Percentiles rank a stretch among this genome's conserved stretches.
Conservation (phyloP, 2,113 vertebrate genomes). For the Daboia siamensis region DNA sequence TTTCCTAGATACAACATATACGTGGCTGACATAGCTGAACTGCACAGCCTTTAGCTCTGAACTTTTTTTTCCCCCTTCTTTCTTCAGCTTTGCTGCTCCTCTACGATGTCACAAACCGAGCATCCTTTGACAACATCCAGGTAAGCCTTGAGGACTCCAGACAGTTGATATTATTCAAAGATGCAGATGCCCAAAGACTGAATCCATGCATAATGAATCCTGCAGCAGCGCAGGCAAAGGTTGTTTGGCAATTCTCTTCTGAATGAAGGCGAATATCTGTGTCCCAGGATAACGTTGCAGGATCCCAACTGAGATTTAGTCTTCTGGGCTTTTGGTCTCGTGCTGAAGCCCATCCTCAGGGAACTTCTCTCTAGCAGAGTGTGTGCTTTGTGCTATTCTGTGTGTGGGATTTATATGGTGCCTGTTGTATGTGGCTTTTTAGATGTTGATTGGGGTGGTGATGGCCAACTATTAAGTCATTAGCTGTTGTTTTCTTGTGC, state of each 20-base stretch:
- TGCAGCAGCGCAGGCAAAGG: background rate
- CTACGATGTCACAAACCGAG: constrained; percentile 91
- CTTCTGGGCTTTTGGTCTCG: background rate
- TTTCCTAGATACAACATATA: background rate
- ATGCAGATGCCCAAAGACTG: background rate
- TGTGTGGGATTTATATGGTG: background rate
- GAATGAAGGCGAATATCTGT: background rate
- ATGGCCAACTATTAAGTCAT: background rate
- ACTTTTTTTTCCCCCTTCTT: constrained; percentile 26
- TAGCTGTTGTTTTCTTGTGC: background rate
- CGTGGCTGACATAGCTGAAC: background rate
- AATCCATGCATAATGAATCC: background rate
- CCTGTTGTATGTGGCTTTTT: background rate
- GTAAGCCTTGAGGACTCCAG: constrained; percentile 58
- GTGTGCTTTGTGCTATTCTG: background rate
- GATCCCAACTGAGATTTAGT: background rate
- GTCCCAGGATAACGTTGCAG: background rate
- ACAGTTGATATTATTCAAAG: too few relatives aligned
- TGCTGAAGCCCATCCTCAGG: background rate
- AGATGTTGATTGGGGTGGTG: background rate
- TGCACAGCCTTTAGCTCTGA: background rate
- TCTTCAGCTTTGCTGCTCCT: constrained; percentile 84
- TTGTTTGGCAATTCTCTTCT: background rate
- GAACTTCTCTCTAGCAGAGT: background rate
- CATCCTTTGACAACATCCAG: constrained; percentile 92